Evolutionary conservation across 2,797 vertebrate genomes (phyloP), one percentile per base, ranked within the genome.

Genomic region (Pelobates cultripes): DNA sequence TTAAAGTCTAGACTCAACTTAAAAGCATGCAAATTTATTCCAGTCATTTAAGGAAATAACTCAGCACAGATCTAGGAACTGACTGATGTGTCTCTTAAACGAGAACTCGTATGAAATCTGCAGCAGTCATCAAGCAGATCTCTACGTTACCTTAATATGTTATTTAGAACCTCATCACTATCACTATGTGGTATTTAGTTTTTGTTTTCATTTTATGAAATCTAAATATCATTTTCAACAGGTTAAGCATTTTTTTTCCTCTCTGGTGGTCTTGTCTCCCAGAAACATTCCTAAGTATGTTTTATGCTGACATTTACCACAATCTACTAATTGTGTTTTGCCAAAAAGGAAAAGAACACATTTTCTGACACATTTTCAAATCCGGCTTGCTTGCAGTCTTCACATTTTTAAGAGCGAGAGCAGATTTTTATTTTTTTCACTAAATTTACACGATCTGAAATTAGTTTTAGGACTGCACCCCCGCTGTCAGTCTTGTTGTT

Each of bases 1-100:
- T 97, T 97, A 97, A 96, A 95, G 97, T 98, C 96, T 99, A 99
- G 97, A 98, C 96, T 89, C 94, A 96, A 96, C 95, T 96, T 97
- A 94, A 98, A 97, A 97, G 96, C 95, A 95, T 83, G 82, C 92
- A 94, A 97, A 96, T 95, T 96, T 92, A 91, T 96, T 94, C 86
- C 93, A 94, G 94, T 91, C 85, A 80, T 89, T 89, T 89, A 91
- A 92, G 91, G 92, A 92, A 91, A 94, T 94, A 94, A 89, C 90
- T 93, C 92, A 86, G 90, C 85, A 89, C 88, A 57, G 87, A 91
- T 89, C 88, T 89, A 87, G 86, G 87, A 91, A 90, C 91, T 90
- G 93, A 94, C 93, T 92, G 93, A 92, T 89, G 90, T 90, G 92
- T 92, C 92, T 92, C 87, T 89, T 76, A 79, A 85, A 41, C 0